Base-by-base conservation (phyloP, 2,113 vertebrate genomes). In the Ciconia stormi region DNA sequence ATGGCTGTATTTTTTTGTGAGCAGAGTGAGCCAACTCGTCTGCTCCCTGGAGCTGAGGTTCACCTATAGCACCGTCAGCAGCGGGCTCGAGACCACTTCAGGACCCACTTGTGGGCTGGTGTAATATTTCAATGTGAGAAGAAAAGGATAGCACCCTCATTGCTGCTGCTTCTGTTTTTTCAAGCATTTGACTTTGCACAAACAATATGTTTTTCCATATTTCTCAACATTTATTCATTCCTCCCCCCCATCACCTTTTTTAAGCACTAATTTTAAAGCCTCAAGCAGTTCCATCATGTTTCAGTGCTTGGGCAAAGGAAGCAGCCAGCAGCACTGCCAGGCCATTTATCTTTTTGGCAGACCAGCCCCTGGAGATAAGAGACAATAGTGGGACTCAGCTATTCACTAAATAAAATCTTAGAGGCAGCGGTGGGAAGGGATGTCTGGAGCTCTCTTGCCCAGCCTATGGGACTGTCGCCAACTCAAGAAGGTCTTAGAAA, bases 71-170 rank as follows among this genome's bases (percentile, higher is more conserved):
- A 21, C n/a, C 7, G 0, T n/a, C 56, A 65, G 72, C 67, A 17
- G 42, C 0, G 3, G 19, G 36, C 72, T 80, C 2, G 0, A 80
- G 65, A 36, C 36, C 80, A 62, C 81, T 67, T 55, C 38, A 91
- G 44, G 70, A 55, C 76, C 85, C 76, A 53, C 65, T 44, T 5
- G 42, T 36, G 52, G 36, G 46, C 49, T 71, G 19, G 9, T 42
- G 47, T 18, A 22, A 32, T 18, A 6, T 13, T 11, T 17, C 11
- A 7, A 32, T 0, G 3, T 0, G 30, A 38, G 49, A 56, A 17
- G 22, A 61, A 40, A 22, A 16, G 6, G 10, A 53, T 1, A 21
- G 16, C 38, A 40, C 27, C 30, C 16, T 53, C 10, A 0, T 5
- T 5, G 36, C 58, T 34, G 42, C 49, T 32, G n/a, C 38, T 62